phyloP scores from a whole-genome alignment of 2,113 vertebrate genomes.

The Cettia cetti region DNA sequence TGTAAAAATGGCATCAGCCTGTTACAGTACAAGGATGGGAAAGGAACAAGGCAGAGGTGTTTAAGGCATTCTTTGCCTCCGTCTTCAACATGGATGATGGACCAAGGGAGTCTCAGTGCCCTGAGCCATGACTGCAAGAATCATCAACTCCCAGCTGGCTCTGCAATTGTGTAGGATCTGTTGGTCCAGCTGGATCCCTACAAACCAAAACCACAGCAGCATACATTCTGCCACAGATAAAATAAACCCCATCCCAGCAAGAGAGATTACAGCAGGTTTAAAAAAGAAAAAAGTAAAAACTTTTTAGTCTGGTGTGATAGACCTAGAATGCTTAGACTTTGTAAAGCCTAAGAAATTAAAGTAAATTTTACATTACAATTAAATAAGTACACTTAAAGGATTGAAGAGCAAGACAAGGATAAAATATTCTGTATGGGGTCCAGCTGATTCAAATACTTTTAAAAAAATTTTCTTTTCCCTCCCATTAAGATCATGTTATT shows the following conservation, averaged over 20 bases:
- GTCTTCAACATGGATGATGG: neutral
- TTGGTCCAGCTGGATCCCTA: too few relatives aligned
- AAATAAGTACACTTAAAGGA: neutral
- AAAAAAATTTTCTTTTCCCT: neutral
- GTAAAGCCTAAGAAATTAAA: neutral
- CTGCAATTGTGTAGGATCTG: neutral
- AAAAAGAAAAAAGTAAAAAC: neutral
- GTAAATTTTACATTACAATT: neutral
- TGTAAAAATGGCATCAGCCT: neutral
- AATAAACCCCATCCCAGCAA: neutral
- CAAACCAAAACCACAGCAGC: neutral
- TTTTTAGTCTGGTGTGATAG: neutral
- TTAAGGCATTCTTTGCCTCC: neutral
- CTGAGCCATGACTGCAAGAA: neutral
- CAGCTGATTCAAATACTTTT: neutral
- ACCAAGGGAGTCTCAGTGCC: neutral
- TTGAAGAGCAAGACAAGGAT: neutral
- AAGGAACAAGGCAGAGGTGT: neutral
- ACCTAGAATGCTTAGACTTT: neutral
- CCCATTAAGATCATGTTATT: neutral
- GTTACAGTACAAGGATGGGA: accelerated
- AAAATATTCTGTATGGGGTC: neutral
- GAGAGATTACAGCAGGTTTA: neutral
- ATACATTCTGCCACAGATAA: neutral
- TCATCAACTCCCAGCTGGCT: neutral